Conservation (phyloP, 1,140 invertebrate species). For the Acyrthosiphon pisum region DNA sequence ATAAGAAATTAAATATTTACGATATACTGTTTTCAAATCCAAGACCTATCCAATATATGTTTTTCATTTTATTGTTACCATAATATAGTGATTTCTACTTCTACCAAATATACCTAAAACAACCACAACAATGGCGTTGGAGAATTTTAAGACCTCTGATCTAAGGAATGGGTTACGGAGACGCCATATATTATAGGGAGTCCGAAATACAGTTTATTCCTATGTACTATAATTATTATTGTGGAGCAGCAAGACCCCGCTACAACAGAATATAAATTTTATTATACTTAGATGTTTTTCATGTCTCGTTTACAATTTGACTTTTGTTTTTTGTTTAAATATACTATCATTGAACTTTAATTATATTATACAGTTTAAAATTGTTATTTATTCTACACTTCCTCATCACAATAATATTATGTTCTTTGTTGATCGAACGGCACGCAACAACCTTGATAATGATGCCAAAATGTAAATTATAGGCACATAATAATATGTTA, state of each 20-base stretch:
- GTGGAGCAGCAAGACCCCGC: background rate
- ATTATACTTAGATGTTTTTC: background rate
- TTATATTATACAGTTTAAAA: background rate
- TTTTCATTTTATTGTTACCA: too few species aligned
- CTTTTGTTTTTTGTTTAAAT: background rate
- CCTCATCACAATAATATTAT: too few species aligned
- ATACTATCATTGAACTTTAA: background rate
- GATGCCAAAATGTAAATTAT: background rate
- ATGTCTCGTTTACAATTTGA: background rate
- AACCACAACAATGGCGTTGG: background rate
- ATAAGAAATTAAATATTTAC: too few species aligned
- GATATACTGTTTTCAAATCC: background rate
- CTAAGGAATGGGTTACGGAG: rapidly evolving
- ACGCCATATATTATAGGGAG: too few species aligned
- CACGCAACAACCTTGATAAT: background rate
- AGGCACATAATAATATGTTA: background rate
- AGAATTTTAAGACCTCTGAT: too few species aligned
- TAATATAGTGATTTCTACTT: background rate
- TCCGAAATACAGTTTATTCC: background rate
- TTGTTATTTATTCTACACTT: background rate
- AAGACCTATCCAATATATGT: background rate
- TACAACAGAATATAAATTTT: background rate
- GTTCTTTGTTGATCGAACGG: too few species aligned
- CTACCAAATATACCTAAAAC: background rate
- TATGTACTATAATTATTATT: background rate